phyloP scores from a whole-genome alignment of 1,140 invertebrate genomes.

The Drosophila watanabei region DNA sequence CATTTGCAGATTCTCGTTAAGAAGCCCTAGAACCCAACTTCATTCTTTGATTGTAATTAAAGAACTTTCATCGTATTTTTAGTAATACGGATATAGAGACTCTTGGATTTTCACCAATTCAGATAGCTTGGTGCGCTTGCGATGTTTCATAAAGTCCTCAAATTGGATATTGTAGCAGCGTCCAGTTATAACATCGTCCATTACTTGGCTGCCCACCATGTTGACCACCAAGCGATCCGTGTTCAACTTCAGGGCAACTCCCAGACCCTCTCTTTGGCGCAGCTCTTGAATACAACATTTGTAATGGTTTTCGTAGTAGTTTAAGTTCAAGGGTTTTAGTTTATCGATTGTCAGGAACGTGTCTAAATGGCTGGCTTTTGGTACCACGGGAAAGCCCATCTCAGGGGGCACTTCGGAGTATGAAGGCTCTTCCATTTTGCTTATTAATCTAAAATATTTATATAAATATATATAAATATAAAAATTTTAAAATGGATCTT shows the following conservation, averaged over 20 bases:
- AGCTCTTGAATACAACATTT: not conserved
- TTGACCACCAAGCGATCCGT: not conserved
- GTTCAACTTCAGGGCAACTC: not conserved
- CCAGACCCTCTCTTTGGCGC: not conserved
- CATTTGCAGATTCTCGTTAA: too few relatives aligned
- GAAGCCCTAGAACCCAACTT: too few relatives aligned
- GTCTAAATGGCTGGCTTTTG: too few relatives aligned
- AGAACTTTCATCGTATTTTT: not conserved
- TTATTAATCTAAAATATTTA: not conserved
- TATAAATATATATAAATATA: not conserved
- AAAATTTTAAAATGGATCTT: not conserved
- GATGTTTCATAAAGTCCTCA: not conserved
- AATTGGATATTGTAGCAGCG: not conserved
- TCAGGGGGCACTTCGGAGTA: not conserved
- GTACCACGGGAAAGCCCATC: not conserved
- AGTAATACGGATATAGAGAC: not conserved
- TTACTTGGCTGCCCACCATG: not conserved
- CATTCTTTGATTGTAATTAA: not conserved
- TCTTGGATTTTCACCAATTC: not conserved
- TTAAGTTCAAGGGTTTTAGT: not conserved
- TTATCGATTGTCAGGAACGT: not conserved
- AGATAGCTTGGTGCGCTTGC: not conserved
- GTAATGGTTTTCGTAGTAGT: not conserved
- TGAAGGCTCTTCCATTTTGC: not conserved
- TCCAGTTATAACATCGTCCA: slow-evolving; percentile 2